Evolutionary conservation across 2,113 vertebrate species (phyloP).

Genomic region (Plectropomus leopardus): DNA sequence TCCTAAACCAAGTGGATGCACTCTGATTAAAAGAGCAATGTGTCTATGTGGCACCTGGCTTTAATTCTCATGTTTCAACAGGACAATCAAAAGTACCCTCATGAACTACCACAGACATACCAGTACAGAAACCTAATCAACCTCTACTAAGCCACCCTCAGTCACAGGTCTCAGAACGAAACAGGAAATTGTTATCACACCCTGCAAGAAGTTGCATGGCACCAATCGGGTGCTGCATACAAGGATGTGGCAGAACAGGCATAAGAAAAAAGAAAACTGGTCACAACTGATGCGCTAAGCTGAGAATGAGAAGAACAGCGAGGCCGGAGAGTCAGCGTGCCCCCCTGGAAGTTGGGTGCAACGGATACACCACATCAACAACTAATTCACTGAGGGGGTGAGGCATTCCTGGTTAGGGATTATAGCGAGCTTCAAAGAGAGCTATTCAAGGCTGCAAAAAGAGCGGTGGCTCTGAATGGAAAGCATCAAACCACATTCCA

Average conservation of each 20-base stretch:
- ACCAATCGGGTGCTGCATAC: constrained; percentile 19
- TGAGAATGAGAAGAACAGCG: constrained; percentile 4
- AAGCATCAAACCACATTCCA: constrained; percentile 26
- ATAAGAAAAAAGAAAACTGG: constrained; percentile 30
- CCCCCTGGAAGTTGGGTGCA: constrained; percentile 30
- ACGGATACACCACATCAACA: constrained; percentile 55
- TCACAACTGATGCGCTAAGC: constrained; percentile 7
- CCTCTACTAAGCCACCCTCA: constrained; percentile 15
- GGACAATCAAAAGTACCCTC: constrained; percentile 13
- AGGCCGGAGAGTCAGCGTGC: constrained; percentile 16
- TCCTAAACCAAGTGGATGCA: background rate
- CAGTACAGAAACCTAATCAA: constrained; percentile 14
- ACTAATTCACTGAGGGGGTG: constrained; percentile 41
- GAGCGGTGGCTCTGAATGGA: constrained; percentile 8
- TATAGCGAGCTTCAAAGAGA: constrained; percentile 48
- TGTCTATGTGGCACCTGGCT: constrained; percentile 10
- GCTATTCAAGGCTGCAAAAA: constrained; percentile 24
- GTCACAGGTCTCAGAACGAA: constrained; percentile 26
- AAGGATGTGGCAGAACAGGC: constrained; percentile 39
- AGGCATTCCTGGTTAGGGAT: constrained; percentile 54
- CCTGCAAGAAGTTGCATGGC: constrained; percentile 38
- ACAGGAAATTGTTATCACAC: constrained; percentile 27
- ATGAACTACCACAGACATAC: background rate
- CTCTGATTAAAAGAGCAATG: background rate
- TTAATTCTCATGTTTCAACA: constrained; percentile 15